Evolutionary conservation across 2,888 invertebrate genomes (phyloP).

Genomic region (Melinaea menophilus): DNA sequence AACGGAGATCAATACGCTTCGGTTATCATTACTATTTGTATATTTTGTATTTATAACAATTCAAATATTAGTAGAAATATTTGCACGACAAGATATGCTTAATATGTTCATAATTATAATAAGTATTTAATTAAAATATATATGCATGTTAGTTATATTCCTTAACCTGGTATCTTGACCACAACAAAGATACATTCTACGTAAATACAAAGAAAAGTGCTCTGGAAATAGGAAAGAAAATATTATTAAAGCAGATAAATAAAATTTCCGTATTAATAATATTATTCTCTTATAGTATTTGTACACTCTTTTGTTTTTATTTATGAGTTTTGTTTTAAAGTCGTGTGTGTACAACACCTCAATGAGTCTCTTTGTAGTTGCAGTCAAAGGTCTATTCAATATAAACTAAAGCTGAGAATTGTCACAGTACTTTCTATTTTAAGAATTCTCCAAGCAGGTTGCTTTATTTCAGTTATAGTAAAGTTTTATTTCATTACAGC

Average conservation of each 20-base stretch:
- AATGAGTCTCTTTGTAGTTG: slow-evolving; percentile 20
- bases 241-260: no score
- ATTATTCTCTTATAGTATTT: no score
- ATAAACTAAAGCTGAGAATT: slow-evolving; percentile 20
- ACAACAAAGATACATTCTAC: not conserved
- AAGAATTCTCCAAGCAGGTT: slow-evolving; percentile 14
- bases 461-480: not conserved
- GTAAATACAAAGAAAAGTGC: not conserved
- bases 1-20: no score
- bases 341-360: slow-evolving; percentile 5
- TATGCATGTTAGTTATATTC: no score
- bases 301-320: not conserved
- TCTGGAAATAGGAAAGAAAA: no score
- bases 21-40: no score
- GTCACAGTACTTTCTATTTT: slow-evolving; percentile 22
- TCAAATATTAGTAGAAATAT: no score
- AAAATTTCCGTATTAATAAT: no score
- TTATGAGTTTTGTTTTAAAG: not conserved
- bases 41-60: no score
- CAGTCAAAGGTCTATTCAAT: slow-evolving; percentile 25
- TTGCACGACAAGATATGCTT: not conserved
- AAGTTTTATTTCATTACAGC: slow-evolving; percentile 11
- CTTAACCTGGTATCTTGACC: not conserved
- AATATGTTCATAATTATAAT: not conserved
- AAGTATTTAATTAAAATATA: not conserved